phyloP scores from a whole-genome alignment of 1,140 invertebrate species.

The Heliconius eleuchia region DNA sequence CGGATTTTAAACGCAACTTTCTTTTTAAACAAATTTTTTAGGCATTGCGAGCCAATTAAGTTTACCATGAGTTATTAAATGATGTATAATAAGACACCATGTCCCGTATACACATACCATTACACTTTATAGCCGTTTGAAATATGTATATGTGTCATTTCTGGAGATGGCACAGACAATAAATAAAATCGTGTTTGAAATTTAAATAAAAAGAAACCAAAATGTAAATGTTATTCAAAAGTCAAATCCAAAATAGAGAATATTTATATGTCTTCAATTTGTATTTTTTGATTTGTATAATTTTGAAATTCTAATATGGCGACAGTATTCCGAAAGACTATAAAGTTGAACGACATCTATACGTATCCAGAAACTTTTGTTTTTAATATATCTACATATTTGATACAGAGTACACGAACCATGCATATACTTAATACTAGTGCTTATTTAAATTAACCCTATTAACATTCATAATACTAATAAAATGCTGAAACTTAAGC shows the following conservation, averaged over 20 bases:
- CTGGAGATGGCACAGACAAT: background rate
- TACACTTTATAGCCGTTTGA: background rate
- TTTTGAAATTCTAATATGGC: background rate
- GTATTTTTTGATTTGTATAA: too few relatives aligned
- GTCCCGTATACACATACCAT: background rate
- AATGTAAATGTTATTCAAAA: background rate
- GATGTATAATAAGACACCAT: background rate
- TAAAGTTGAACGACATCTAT: background rate
- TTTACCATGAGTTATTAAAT: constrained; percentile 1
- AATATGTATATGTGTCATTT: background rate
- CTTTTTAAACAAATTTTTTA: background rate
- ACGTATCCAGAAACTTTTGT: constrained; percentile 9
- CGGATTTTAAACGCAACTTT: background rate
- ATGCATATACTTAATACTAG: constrained; percentile 19
- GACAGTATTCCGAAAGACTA: background rate
- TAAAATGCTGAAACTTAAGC: constrained; percentile 65
- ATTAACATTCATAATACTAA: constrained; percentile 52
- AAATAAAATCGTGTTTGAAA: background rate
- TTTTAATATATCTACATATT: constrained; percentile 10
- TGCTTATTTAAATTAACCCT: constrained; percentile 41
- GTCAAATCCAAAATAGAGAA: too few relatives aligned
- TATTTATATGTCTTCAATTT: too few relatives aligned
- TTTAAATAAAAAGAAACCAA: background rate
- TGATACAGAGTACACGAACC: constrained; percentile 18
- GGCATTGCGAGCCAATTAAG: background rate